Base-by-base conservation (phyloP, 2,888 invertebrate genomes). In the Charanyca ferruginea region DNA sequence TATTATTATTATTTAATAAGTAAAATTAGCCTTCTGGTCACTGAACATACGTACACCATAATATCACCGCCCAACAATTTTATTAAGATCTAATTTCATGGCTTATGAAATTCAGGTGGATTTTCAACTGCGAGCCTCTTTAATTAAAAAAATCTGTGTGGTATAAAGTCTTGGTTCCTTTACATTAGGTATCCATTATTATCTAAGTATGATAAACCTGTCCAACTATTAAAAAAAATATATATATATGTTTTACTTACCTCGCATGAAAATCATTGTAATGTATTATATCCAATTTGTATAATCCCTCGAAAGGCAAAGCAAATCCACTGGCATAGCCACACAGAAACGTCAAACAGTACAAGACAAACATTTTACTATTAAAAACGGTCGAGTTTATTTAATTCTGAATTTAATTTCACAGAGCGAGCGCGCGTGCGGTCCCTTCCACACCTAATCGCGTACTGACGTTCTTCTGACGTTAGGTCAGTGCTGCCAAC, bases 241-340 rank as follows among this genome's bases (percentile, higher is more conserved):
- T 16, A 38, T 4, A 5, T 3, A 38, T 53, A 44, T 22, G n/a
- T n/a, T 8, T 7, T 2, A 85, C 93, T 87, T 87, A 96, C 96
- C 96, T 94, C 13, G 96, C 96, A 80, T 96, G 96, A 82, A 96
- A 96, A 89, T 96, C 96, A 79, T 96, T 96, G 58, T 96, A 94
- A 81, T 96, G 96, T 58, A 96, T 92, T 55, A 97, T 94, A 75
- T 96, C 96, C 68, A 97, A 85, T 71, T 94, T 93, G 73, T 95
- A 96, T 35, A 96, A 80, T 78, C 95, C 95, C 76, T 93, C 92
- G 58, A 89, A 90, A 1, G 91, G 90, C 52, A 91, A 64, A 3
- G 92, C 90, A 63, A 93, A 89, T 44, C 88, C 84, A 61, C 79
- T 63, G 42, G 84, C 84, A 25, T 78, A 77, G 32, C 74, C 77